Conservation (phyloP, 2,113 vertebrate species). For the Aptenodytes patagonicus region DNA sequence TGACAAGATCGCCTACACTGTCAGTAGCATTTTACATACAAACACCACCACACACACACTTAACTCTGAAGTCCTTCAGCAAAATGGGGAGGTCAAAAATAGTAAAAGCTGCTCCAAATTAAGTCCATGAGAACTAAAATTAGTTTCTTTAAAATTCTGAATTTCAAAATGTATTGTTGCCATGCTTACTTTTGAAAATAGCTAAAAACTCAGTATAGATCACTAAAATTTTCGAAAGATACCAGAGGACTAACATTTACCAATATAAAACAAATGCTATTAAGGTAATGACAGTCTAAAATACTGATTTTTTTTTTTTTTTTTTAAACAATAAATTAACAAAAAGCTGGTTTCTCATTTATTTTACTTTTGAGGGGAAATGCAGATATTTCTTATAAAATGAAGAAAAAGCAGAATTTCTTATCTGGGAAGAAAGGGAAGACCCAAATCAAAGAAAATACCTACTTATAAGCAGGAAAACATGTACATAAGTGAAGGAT, state of each 20-base stretch:
- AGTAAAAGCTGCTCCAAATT: neutral
- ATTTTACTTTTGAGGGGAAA: neutral
- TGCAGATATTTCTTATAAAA: neutral
- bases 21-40: accelerated
- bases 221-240: neutral
- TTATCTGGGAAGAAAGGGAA: neutral
- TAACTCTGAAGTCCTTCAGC: neutral
- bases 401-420: neutral
- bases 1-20: neutral
- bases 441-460: neutral
- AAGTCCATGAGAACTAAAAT: neutral
- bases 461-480: neutral
- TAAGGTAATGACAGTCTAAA: neutral
- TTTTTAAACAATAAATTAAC: neutral
- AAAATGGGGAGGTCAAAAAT: neutral
- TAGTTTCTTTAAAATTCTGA: neutral
- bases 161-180: neutral
- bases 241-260: neutral
- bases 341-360: neutral
- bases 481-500: accelerated
- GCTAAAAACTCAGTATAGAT: neutral
- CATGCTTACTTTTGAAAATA: neutral
- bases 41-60: neutral
- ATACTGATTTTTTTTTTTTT: neutral
- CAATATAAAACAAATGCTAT: accelerated